Conservation (phyloP, 1,140 invertebrate species). For the Drosophila varians region DNA sequence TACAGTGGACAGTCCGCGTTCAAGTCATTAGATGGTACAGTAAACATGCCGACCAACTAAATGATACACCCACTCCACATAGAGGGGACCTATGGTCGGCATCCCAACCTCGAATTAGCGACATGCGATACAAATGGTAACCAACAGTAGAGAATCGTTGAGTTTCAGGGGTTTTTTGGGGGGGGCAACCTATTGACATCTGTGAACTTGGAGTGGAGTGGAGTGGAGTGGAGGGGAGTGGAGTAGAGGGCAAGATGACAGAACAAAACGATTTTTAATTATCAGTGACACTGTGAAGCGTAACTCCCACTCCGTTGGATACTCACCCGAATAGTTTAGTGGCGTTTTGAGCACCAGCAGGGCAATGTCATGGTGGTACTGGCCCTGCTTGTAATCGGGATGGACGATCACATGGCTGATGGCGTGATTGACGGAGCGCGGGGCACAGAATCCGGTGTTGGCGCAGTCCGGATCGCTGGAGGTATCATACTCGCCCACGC, state of each 20-base stretch:
- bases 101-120: conserved; percentile 63
- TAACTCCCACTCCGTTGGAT: conserved; percentile 30
- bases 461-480: conserved; percentile 87
- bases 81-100: conserved; percentile 9
- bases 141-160: neutral
- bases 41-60: conserved; percentile 54
- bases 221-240: no score
- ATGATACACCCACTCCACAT: neutral
- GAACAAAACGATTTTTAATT: conserved; percentile 81
- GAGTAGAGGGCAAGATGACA: conserved; percentile 44
- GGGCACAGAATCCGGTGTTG: conserved; percentile 87
- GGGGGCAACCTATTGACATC: conserved; percentile 47
- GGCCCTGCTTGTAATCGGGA: conserved; percentile 88
- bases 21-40: conserved; percentile 53
- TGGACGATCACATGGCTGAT: conserved; percentile 88
- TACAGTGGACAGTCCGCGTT: conserved; percentile 18
- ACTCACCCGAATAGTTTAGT: conserved; percentile 88
- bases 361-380: conserved; percentile 88
- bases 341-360: conserved; percentile 87
- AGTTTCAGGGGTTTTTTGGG: conserved; percentile 6
- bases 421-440: conserved; percentile 86
- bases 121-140: conserved; percentile 42
- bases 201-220: conserved; percentile 62
- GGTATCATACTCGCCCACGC: conserved; percentile 87
- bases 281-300: conserved; percentile 64